Base-by-base conservation (phyloP, 2,888 invertebrate genomes). In the Stenurella melanura region DNA sequence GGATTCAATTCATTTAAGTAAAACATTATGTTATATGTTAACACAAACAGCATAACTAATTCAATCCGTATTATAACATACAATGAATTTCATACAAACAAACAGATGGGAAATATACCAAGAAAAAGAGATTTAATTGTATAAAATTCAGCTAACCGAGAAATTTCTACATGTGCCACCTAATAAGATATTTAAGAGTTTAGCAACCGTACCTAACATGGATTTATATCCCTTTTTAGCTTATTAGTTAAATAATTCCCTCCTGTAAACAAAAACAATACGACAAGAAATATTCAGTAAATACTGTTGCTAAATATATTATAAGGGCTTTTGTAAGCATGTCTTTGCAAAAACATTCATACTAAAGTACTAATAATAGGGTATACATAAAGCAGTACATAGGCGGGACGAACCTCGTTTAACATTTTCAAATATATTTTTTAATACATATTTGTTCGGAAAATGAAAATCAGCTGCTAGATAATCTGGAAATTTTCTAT, bases 101-200 rank as follows among this genome's bases (percentile, higher is more conserved):
- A 56, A 15, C 19, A 38, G 30, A 56, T 21, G 19, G 38, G 57
- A 69, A 69, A 34, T 57, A 58, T 58, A 69, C n/a, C 17, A 69
- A 57, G 17, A 30, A 38, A 58, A 58, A 69, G 34, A 18, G 15
- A 30, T 34, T 69, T 58, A 34, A 34, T 66, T 18, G 11, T 7
- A n/a, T 54, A 42, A 54, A 69, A 69, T 69, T 38, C 69, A 69
- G 9, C 30, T 69, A 69, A 54, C 57, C 57, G 19, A 19, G 69
- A 12, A 69, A 38, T 58, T 69, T 58, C 34, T 69, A 57, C 58
- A 38, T 69, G 38, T 34, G 57, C 69, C n/a, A 34, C 38, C 19
- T 54, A 69, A 69, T 69, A 58, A 58, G 57, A 69, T 69, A 56
- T 69, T 69, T 69, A 58, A 58, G 12, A 58, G 58, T 58, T 58